Percentiles rank a stretch among this genome's conserved stretches.
phyloP scores from a whole-genome alignment of 1,140 invertebrate genomes.

The Diorhabda sublineata region DNA sequence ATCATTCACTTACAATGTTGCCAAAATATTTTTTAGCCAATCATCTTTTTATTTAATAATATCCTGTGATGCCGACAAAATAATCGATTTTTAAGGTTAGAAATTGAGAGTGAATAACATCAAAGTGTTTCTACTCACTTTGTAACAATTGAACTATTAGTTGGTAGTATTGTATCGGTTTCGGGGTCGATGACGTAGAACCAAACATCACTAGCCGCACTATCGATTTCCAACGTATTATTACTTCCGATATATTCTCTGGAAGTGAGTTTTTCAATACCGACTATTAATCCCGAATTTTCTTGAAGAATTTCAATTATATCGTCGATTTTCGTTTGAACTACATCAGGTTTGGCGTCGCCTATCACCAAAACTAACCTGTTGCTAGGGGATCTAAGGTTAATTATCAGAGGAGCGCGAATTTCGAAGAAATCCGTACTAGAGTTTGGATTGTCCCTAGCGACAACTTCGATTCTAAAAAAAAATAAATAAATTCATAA shows the following conservation, averaged over 20 bases:
- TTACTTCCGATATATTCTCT: conserved; percentile 66
- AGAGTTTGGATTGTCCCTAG: conserved; percentile 68
- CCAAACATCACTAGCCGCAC: conserved; percentile 78
- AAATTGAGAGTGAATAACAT: too few relatives aligned
- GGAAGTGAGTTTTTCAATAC: conserved; percentile 71
- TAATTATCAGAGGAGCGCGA: conserved; percentile 52
- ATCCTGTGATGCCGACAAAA: too few relatives aligned
- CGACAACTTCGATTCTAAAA: conserved; percentile 63
- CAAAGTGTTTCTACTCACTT: conserved; percentile 53
- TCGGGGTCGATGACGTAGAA: conserved; percentile 79
- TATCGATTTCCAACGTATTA: conserved; percentile 67
- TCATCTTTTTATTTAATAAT: too few relatives aligned
- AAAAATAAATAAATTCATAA: conserved; percentile 1
- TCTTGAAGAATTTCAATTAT: conserved; percentile 69
- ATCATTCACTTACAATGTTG: too few relatives aligned
- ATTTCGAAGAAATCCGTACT: conserved; percentile 58
- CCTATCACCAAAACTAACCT: conserved; percentile 74
- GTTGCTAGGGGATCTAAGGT: conserved; percentile 64
- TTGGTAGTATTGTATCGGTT: conserved; percentile 67
- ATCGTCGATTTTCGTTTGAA: conserved; percentile 61
- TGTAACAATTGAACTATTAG: conserved; percentile 66
- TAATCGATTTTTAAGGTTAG: too few relatives aligned
- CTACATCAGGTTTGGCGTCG: conserved; percentile 65
- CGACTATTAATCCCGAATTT: conserved; percentile 67
- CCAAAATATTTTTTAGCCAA: too few relatives aligned